Evolutionary conservation across 2,797 vertebrate species (phyloP).

Genomic region (Sternarchorhynchus goeldii): DNA sequence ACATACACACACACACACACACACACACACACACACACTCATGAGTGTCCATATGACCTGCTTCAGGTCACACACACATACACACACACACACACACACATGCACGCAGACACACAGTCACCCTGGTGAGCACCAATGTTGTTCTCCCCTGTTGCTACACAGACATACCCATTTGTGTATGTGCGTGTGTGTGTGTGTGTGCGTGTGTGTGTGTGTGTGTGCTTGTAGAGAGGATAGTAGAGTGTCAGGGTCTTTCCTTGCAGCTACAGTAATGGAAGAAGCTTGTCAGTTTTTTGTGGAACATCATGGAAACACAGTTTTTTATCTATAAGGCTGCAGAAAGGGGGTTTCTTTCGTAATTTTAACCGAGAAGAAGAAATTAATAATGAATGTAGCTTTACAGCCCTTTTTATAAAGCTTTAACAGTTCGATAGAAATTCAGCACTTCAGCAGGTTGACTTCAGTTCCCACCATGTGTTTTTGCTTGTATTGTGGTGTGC

Average conservation of each 20-base stretch:
- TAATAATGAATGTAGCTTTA: slow-evolving; percentile 56
- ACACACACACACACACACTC: slow-evolving; percentile 3
- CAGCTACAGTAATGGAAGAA: slow-evolving; percentile 45
- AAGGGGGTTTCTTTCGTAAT: slow-evolving; percentile 24
- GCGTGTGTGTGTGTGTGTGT: too few relatives aligned
- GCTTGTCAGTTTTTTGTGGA: slow-evolving; percentile 50
- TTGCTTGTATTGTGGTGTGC: slow-evolving; percentile 1
- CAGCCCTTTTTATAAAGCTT: slow-evolving; percentile 29
- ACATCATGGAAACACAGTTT: slow-evolving; percentile 45
- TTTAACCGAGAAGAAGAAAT: slow-evolving; percentile 42
- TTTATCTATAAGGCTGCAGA: slow-evolving; percentile 42
- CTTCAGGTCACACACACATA: not conserved
- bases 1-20: slow-evolving; percentile 17
- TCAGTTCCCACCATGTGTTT: slow-evolving; percentile 29
- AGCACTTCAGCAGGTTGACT: slow-evolving; percentile 16
- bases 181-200: too few relatives aligned
- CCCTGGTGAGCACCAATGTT: too few relatives aligned
- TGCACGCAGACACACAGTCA: not conserved
- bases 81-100: slow-evolving; percentile 18
- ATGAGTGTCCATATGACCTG: too few relatives aligned
- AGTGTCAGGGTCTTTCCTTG: slow-evolving; percentile 13
- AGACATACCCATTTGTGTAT: not conserved
- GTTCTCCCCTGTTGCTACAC: not conserved
- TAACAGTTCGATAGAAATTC: slow-evolving; percentile 37
- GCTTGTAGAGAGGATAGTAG: not conserved